phyloP scores from a whole-genome alignment of 2,797 vertebrate species.

The Semotilus atromaculatus region DNA sequence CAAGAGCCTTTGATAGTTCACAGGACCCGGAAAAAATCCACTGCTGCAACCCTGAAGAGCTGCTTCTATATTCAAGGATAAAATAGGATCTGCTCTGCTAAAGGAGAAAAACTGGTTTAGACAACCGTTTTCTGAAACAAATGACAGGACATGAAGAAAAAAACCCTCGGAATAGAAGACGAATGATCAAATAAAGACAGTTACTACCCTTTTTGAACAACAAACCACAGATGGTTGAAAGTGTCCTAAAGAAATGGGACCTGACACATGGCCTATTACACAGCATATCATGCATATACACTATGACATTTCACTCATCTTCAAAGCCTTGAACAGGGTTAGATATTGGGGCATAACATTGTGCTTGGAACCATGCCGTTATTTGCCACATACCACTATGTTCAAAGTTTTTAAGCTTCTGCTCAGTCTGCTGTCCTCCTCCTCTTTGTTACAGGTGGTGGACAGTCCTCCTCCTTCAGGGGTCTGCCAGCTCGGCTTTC shows the following conservation, averaged over 20 bases:
- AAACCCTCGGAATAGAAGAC: constrained; percentile 6
- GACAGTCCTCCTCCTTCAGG: constrained; percentile 62
- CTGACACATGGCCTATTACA: constrained; percentile 8
- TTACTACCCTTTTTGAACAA: neutral
- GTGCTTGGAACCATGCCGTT: constrained; percentile 56
- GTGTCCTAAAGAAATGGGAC: constrained; percentile 7
- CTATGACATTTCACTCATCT: constrained; percentile 33
- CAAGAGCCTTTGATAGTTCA: constrained; percentile 28
- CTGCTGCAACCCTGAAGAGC: constrained; percentile 20
- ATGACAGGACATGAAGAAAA: neutral
- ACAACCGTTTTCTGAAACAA: constrained; percentile 22
- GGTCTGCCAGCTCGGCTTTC: constrained; percentile 58
- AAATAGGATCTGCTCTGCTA: constrained; percentile 4
- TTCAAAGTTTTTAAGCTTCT: constrained; percentile 63
- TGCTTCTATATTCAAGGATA: constrained; percentile 13
- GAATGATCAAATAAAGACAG: constrained; percentile 7
- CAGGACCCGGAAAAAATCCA: constrained; percentile 16
- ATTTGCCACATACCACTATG: constrained; percentile 62
- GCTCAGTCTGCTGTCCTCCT: constrained; percentile 62
- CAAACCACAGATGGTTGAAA: constrained; percentile 9
- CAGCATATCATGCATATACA: constrained; percentile 37
- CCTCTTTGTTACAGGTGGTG: constrained; percentile 59
- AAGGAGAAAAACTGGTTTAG: constrained; percentile 26
- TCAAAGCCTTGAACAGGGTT: constrained; percentile 27
- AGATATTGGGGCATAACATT: constrained; percentile 50